Percentiles rank a stretch among this genome's conserved stretches.
Conservation (phyloP, 35 echinoderm and acorn worm genomes). For the Heliocidaris erythrogramma region DNA sequence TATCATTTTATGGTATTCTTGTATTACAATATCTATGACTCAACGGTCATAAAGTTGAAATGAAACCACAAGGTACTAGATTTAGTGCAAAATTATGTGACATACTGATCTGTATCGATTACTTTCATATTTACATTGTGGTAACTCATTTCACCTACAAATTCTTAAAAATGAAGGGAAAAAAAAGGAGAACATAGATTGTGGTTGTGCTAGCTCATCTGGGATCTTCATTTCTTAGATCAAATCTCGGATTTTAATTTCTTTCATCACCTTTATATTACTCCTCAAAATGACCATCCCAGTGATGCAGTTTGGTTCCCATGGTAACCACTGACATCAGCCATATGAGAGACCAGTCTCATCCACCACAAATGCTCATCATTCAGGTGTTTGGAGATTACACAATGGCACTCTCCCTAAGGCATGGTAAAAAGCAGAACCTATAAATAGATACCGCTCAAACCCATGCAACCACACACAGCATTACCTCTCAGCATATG, state of each 20-base stretch:
- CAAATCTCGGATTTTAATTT: neutral
- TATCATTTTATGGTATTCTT: too few species aligned
- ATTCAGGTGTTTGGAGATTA: constrained; percentile 5
- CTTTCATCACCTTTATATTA: neutral
- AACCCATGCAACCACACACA: neutral
- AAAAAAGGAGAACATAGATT: neutral
- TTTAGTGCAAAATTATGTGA: neutral
- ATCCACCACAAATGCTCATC: constrained; percentile 7
- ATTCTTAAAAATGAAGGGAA: neutral
- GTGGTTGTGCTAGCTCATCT: neutral
- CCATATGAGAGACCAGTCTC: neutral
- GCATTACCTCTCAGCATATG: neutral
- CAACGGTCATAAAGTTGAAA: too few species aligned
- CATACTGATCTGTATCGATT: neutral
- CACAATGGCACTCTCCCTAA: neutral
- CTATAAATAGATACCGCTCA: constrained; percentile 22
- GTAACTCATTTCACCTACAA: neutral
- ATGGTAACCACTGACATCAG: constrained; percentile 46
- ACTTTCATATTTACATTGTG: neutral
- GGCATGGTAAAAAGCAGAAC: neutral
- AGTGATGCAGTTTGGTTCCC: constrained; percentile 20
- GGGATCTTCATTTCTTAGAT: neutral
- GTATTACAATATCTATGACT: neutral
- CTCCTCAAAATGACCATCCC: neutral
- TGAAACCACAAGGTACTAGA: too few species aligned